Conservation (phyloP, 2,113 vertebrate species). For the Thryonomys swinderianus region DNA sequence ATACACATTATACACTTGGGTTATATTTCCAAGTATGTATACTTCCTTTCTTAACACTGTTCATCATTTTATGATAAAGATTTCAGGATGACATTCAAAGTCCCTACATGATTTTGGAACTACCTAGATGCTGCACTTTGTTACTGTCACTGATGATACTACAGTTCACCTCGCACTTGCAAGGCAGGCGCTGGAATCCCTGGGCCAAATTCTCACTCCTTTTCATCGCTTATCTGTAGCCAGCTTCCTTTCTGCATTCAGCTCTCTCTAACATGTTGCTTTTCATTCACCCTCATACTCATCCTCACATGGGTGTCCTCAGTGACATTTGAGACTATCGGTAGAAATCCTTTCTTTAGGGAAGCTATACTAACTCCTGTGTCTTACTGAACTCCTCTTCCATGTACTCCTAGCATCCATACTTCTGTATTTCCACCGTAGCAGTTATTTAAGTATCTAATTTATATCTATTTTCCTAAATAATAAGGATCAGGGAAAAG, state of each 20-base stretch:
- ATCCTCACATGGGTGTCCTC: background rate
- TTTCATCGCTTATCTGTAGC: rapidly evolving
- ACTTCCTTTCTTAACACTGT: background rate
- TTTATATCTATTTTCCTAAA: background rate
- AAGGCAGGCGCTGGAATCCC: no score
- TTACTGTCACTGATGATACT: background rate
- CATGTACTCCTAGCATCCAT: background rate
- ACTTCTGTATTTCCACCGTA: background rate
- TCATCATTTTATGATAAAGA: background rate
- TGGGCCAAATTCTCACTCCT: no score
- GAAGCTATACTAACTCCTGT: background rate
- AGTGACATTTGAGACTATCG: background rate
- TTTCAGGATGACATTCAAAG: background rate
- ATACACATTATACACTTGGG: background rate
- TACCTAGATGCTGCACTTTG: background rate
- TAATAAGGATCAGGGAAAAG: background rate
- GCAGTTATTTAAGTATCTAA: background rate
- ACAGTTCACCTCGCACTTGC: background rate
- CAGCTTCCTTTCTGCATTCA: background rate
- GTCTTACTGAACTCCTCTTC: background rate
- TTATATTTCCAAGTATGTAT: no score
- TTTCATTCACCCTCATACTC: background rate
- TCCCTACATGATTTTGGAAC: background rate
- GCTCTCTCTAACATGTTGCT: background rate
- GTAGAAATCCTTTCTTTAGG: background rate